These are phyloP conservation scores for Rhynchotus rufescens DNA, from an alignment of 2,797 vertebrate genomes.

Conservation along the genomic window DNA sequence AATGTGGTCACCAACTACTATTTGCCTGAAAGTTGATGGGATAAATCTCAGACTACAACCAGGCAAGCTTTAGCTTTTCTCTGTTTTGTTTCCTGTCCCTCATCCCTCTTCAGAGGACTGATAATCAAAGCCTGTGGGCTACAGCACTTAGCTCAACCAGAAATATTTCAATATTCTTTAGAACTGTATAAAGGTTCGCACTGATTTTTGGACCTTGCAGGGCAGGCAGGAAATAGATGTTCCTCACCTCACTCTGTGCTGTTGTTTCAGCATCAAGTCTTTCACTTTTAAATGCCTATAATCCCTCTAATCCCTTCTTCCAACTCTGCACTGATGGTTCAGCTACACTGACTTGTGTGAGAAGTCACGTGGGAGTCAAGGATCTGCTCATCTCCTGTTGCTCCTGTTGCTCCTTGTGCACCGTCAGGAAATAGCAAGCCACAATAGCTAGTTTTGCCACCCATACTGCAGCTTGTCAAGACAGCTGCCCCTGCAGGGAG, in stretches of 20 bases:
- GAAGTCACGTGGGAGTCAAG: neutral
- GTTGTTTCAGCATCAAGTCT: neutral
- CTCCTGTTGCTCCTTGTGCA: neutral
- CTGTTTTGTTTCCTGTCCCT: neutral
- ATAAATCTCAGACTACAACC: neutral
- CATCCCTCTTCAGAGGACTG: neutral
- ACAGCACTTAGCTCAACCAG: neutral
- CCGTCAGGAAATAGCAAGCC: neutral
- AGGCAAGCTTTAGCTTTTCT: neutral
- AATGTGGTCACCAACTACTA: neutral
- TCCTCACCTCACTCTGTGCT: neutral
- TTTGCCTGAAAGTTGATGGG: neutral
- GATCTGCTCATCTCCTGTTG: neutral
- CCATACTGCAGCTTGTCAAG: neutral
- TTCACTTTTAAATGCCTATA: neutral
- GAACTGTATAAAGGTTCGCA: no score
- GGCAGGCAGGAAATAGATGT: neutral
- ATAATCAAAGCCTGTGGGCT: neutral
- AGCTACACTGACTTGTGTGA: rapidly evolving
- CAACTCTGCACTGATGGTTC: neutral
- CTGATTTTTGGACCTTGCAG: neutral
- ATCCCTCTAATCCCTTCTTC: neutral
- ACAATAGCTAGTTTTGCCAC: neutral
- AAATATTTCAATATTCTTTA: neutral
- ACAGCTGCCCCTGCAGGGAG: neutral